Conservation (phyloP, 2,797 vertebrate species). For the Florisuga fusca region DNA sequence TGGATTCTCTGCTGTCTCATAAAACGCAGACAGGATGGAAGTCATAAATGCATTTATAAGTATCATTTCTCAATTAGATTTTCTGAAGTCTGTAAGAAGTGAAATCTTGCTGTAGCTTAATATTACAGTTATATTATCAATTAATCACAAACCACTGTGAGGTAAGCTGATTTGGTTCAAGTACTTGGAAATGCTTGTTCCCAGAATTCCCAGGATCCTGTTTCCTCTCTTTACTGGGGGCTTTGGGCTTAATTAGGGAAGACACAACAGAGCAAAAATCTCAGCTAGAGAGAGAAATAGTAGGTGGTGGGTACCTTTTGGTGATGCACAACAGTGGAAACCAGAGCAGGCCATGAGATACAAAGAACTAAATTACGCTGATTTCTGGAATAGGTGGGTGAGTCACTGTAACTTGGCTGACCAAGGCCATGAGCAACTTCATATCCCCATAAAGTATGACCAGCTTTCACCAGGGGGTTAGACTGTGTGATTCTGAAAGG, state of each 20-base stretch:
- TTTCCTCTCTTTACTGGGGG: neutral
- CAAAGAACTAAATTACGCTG: neutral
- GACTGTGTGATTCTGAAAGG: neutral
- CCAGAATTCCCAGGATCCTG: neutral
- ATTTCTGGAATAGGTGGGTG: neutral
- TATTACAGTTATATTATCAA: neutral
- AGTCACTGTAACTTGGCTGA: neutral
- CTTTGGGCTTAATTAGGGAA: neutral
- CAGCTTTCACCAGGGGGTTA: neutral
- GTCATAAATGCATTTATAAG: neutral
- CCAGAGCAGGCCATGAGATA: neutral
- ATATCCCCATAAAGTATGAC: neutral
- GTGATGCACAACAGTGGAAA: neutral
- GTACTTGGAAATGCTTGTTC: neutral
- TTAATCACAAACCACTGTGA: neutral
- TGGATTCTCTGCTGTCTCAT: neutral
- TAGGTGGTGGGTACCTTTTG: neutral
- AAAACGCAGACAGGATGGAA: neutral
- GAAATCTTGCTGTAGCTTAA: neutral
- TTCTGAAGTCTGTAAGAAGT: neutral
- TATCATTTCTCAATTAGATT: neutral
- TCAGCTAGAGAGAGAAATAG: neutral
- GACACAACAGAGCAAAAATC: neutral
- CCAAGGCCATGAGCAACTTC: neutral
- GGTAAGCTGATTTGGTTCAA: neutral